Base-by-base conservation (phyloP, 1,140 invertebrate species). In the Lepidurus packardi region DNA sequence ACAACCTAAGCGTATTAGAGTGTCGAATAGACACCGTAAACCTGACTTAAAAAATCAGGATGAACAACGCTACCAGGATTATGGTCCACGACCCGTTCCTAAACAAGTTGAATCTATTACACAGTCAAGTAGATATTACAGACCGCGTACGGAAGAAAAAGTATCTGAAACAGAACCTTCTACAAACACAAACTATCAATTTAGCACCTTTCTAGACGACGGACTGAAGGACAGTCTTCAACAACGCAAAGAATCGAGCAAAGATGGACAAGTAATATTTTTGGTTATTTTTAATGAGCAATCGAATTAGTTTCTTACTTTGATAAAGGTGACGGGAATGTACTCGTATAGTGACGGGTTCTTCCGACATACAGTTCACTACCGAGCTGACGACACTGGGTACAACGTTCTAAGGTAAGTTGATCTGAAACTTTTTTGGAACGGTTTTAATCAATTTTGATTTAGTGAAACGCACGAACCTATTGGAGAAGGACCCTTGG, bases 391-490 rank as follows among this genome's bases (percentile, higher is more conserved):
- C 21, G 53, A 65, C 21, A 65, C 53, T 21, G 53, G 53, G 53
- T 65, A 65, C 53, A 13, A 65, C 21, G 53, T 65, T 65, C 13
- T 65, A 21, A 65, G 53, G 53, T 65, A 65, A 21, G 10, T 65
- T n/a, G 45, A 34, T 34, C 34, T 34, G 34, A 34, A 4, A 34
- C 34, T 0, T 34, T 34, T 34, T 34, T 65, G 3, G 9, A n/a
- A 7, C 7, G 16, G 8, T 13, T 13, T 65, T 65, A 65, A 65
- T 65, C 16, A n/a, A 7, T 9, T 65, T 7, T 65, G 9, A 0
- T 65, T 65, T 65, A 65, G 53, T 16, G 53, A 65, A 65, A 65
- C 16, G 13, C 53, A 65, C 10, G 53, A 65, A 65, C 53, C 53
- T 11, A 65, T 65, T 65, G 53, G 53, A 65, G 53, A 65, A 65